Base-by-base conservation (phyloP, 2,888 invertebrate genomes). In the Linyphia triangularis region DNA sequence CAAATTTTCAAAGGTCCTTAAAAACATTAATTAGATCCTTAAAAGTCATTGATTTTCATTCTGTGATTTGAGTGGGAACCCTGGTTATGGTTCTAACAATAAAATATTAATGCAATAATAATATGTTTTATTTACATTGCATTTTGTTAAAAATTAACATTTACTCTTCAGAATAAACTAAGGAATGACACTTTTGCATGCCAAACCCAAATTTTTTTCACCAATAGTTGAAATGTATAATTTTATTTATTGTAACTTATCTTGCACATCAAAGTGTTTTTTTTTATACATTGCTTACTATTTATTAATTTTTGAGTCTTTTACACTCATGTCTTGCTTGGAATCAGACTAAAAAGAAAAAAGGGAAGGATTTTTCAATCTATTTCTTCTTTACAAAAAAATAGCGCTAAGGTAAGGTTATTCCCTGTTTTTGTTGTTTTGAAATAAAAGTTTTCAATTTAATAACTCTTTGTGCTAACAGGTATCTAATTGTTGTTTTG, bases 281-380 rank as follows among this genome's bases (percentile, higher is more conserved):
- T 40, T 40, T 7, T 40, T 40, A n/a, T 70, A 24, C 16, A 2
- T 28, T 61, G 26, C 24, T 19, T 61, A 9, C 37, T 16, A 24
- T 51, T 3, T 40, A 65, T 77, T 84, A 84, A 84, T 75, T 61
- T n/a, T 28, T 70, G 67, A 85, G 85, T 70, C 19, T 63, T 81
- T 86, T 43, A 19, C 72, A 75, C 75, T 51, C 59, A 88, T 85
- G 89, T 84, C 89, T 84, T 81, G 70, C 79, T 70, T 69, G 84
- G 84, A 78, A 69, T 67, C 86, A 90, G 90, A 86, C 85, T 93
- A 89, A 91, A 90, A 89, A 97, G 97, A 94, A 98, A 98, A 94
- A 98, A 98, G 92, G 98, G 98, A 24, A 97, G 98, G 6, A 97
- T 98, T 93, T 98, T 98, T 93, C 97, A 98, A 93, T 98, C 98